Base-by-base conservation (phyloP, 2,888 invertebrate species). In the Serrognathus titanus region DNA sequence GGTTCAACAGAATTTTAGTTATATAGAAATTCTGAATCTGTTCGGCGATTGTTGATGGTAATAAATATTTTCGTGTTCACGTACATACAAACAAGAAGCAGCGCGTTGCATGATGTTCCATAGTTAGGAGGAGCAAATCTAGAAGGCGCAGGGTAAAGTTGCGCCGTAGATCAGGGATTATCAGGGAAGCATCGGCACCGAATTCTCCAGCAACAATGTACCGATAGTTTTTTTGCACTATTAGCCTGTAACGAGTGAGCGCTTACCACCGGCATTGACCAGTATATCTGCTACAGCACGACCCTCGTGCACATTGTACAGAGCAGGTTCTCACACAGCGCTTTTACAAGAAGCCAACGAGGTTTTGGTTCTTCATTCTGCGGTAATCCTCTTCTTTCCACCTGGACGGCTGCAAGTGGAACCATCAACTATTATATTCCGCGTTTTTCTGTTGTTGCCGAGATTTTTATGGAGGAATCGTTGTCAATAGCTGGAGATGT, bases 221-320 rank as follows among this genome's bases (percentile, higher is more conserved):
- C 43, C 36, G 20, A 53, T 46, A n/a, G 31, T 55, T 64, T 69
- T 67, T 68, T 68, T 69, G 61, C 63, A 60, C 65, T 65, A 69
- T 67, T 69, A 63, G 68, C 66, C 62, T 66, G 67, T 66, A 69
- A 70, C 67, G 64, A 71, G 69, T 69, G 70, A 71, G 65, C 68
- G 66, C 66, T 71, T 71, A 72, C 72, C 72, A 72, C 72, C 72
- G 69, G 71, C 70, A 71, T 71, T 69, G 72, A 71, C 70, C 70
- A 71, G 71, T 70, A 71, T 71, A 71, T 71, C 69, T 71, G 66
- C 67, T 63, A 59, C 59, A 62, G 71, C 71, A 72, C 72, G 71
- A 71, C 63, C 61, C 62, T 70, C 72, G 71, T 72, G 71, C 70
- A 70, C 68, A 69, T 67, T 71, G 68, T 69, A 65, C 67, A 36